Base-by-base conservation (phyloP, 2,113 vertebrate species). In the Pleuronectes platessa region DNA sequence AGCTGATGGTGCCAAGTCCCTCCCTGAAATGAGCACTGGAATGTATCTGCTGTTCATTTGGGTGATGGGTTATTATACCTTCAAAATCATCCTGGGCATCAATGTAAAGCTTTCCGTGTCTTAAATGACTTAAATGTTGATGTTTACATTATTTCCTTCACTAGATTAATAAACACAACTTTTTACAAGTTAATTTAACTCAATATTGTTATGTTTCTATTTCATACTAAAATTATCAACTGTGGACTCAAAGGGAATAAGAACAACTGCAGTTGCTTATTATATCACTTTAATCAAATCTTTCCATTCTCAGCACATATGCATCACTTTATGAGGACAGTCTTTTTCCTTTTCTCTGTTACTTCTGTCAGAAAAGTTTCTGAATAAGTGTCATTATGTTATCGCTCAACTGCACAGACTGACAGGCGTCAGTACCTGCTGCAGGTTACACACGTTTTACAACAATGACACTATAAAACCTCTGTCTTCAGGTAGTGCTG, bases 401-500 rank as follows among this genome's bases (percentile, higher is more conserved):
- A 68, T 58, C 11, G 3, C n/a, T 62, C 35, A 69, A 49, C n/a
- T 20, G 26, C 26, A 61, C 61, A 42, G 15, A 11, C 37, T 49
- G 42, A 63, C 42, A 61, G n/a, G n/a, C 5, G n/a, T 78, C 21
- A 54, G 55, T 42, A 63, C 5, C 67, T 73, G 7, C 15, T 20
- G 11, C 26, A 76, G 67, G 17, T 49, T 18, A 62, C n/a, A 72
- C n/a, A 70, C 17, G 54, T 62, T 12, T 47, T 11, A n/a, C 12
- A 27, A 47, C 63, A 40, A 61, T 13, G 37, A 26, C 68, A 14
- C 81, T 93, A 95, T 82, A 95, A 74, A 75, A 95, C 70, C 84
- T 94, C 94, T 2, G 94, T 95, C 88, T 94, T 95, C 77, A 89
- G 77, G 88, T 95, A 95, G 53, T 93, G 71, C 71, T 59, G 89